A percentile compares a stretch with the other conserved stretches of the same genome.
phyloP scores from a whole-genome alignment of 2,888 invertebrate genomes.

The Hybos culiciformis region DNA sequence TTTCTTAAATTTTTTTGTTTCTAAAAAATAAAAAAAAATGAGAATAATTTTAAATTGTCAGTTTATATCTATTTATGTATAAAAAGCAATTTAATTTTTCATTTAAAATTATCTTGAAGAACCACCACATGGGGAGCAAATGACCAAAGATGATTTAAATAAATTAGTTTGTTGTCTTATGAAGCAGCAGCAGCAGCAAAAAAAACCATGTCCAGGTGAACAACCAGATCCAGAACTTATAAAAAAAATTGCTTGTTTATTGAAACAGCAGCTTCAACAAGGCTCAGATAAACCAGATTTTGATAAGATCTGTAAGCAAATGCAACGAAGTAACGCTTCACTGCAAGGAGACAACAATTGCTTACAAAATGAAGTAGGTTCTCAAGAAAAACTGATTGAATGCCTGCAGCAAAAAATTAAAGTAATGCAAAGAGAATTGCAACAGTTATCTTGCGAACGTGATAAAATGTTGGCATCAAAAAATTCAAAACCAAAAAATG shows the following conservation, averaged over 20 bases:
- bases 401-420: slow-evolving; percentile 12
- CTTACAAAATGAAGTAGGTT: slow-evolving; percentile 12
- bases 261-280: background rate
- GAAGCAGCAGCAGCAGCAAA: background rate
- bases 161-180: background rate
- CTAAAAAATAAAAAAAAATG: too few species aligned
- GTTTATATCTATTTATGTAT: too few species aligned
- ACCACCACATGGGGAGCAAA: background rate
- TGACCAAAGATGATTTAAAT: background rate
- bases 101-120: too few species aligned
- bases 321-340: slow-evolving; percentile 51
- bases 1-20: too few species aligned
- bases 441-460: background rate
- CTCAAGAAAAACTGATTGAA: slow-evolving; percentile 11
- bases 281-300: background rate
- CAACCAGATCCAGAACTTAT: background rate
- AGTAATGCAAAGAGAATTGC: slow-evolving; percentile 9
- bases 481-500: slow-evolving; percentile 11
- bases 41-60: too few species aligned
- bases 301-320: slow-evolving; percentile 20
- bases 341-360: slow-evolving; percentile 50
- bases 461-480: background rate
- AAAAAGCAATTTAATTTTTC: too few species aligned
- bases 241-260: background rate
- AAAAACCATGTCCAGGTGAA: background rate